These are phyloP conservation scores for Diorhabda carinulata DNA, from an alignment of 1,140 invertebrate species.

Conservation along the genomic window DNA sequence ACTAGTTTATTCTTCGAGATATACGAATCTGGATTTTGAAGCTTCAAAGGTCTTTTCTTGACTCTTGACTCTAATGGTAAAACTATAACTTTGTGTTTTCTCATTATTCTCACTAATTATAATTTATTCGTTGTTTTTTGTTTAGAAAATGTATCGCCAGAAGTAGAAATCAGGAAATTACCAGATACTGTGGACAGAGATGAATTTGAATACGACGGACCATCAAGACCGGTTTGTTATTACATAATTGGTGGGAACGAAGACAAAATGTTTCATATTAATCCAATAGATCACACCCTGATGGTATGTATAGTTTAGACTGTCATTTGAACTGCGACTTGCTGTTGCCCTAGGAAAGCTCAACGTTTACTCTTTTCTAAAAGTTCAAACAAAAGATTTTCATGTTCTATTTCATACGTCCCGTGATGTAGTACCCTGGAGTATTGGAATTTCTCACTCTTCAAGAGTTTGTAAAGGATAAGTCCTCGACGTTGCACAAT, in stretches of 20 bases:
- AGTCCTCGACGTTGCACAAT: no score
- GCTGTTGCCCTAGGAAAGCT: neutral
- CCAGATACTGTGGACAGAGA: conserved; percentile 81
- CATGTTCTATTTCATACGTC: no score
- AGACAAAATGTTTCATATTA: conserved; percentile 66
- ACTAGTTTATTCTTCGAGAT: no score
- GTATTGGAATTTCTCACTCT: no score
- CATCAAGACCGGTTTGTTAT: conserved; percentile 77
- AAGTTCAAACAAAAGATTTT: no score
- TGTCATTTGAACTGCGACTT: neutral
- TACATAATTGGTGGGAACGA: conserved; percentile 81
- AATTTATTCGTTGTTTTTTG: conserved; percentile 23
- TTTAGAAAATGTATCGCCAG: conserved; percentile 67
- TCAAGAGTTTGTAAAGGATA: no score
- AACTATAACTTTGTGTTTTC: no score
- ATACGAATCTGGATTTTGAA: no score
- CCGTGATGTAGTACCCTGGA: no score
- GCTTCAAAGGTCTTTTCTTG: no score
- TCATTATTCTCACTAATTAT: conserved; percentile 5
- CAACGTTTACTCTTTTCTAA: no score
- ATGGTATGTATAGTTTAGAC: conserved; percentile 29
- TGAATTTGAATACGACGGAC: conserved; percentile 76
- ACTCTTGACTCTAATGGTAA: no score
- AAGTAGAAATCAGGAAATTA: conserved; percentile 64
- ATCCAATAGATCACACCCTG: conserved; percentile 66